These are phyloP conservation scores for Cephus sareptanus DNA, from an alignment of 2,888 invertebrate species.

Conservation along the genomic window DNA sequence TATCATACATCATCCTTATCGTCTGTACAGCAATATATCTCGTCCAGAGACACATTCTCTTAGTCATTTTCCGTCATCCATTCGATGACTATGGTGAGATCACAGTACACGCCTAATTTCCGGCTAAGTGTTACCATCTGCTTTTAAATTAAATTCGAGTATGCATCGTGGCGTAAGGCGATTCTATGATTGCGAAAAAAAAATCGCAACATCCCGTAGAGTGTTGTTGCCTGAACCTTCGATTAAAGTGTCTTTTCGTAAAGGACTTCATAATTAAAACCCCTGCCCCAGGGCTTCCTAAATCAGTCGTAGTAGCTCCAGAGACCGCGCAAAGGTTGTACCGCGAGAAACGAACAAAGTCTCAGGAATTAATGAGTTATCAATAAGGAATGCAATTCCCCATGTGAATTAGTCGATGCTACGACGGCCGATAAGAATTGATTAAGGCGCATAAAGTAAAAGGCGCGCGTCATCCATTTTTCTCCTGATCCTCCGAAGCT, in stretches of 20 bases:
- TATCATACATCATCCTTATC: neutral
- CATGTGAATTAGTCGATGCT: neutral
- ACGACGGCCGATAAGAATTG: neutral
- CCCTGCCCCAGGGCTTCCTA: neutral
- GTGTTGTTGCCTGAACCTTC: neutral
- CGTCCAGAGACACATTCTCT: neutral
- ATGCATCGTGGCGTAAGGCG: slow-evolving; percentile 4
- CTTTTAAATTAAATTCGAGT: slow-evolving; percentile 14
- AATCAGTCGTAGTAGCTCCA: neutral
- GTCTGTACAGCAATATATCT: neutral
- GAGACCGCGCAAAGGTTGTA: neutral
- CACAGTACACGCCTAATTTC: slow-evolving; percentile 8
- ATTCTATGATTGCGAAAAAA: neutral
- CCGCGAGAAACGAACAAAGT: neutral
- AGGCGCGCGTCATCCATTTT: slow-evolving; percentile 3
- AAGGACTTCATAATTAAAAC: neutral
- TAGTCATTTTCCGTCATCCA: neutral
- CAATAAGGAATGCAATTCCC: neutral
- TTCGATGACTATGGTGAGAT: neutral
- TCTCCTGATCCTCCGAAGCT: neutral
- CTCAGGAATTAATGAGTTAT: neutral
- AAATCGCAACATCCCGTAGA: neutral
- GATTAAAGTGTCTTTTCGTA: neutral
- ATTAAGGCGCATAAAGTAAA: neutral
- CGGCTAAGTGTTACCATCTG: slow-evolving; percentile 8